Evolutionary conservation across 2,888 invertebrate genomes (phyloP).

Genomic region (Cerastoderma edule): DNA sequence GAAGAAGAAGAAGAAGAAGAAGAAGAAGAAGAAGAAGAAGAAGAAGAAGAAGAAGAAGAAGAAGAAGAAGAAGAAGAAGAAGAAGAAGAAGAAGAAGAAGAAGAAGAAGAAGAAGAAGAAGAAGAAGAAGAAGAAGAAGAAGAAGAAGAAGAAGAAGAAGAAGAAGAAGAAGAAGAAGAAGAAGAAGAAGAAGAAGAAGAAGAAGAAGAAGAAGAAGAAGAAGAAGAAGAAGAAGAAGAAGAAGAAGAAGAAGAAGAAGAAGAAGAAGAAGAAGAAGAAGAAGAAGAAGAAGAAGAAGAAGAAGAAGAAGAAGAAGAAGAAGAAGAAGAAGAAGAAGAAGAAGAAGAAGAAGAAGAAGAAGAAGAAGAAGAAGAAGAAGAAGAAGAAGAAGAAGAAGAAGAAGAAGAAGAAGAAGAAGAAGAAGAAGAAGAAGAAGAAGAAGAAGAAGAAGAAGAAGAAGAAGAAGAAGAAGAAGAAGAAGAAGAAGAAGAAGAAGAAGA

Average conservation of each 20-base stretch:
- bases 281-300: background rate
- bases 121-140: background rate
- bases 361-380: slow-evolving; percentile 15
- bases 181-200: slow-evolving; percentile 27
- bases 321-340: slow-evolving; percentile 16
- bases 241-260: background rate
- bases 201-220: slow-evolving; percentile 5
- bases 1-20: slow-evolving; percentile 30
- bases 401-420: background rate
- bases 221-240: slow-evolving; percentile 5
- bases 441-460: background rate
- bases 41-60: slow-evolving; percentile 14
- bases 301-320: slow-evolving; percentile 16
- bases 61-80: slow-evolving; percentile 16
- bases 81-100: slow-evolving; percentile 17
- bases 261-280: too few species aligned
- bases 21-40: slow-evolving; percentile 28
- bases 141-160: slow-evolving; percentile 4
- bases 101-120: background rate
- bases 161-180: slow-evolving; percentile 27
- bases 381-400: background rate
- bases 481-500: background rate
- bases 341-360: slow-evolving; percentile 16
- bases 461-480: background rate
- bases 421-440: background rate